phyloP scores from a whole-genome alignment of 1,140 invertebrate species.

The Philotrypesis tridentata region DNA sequence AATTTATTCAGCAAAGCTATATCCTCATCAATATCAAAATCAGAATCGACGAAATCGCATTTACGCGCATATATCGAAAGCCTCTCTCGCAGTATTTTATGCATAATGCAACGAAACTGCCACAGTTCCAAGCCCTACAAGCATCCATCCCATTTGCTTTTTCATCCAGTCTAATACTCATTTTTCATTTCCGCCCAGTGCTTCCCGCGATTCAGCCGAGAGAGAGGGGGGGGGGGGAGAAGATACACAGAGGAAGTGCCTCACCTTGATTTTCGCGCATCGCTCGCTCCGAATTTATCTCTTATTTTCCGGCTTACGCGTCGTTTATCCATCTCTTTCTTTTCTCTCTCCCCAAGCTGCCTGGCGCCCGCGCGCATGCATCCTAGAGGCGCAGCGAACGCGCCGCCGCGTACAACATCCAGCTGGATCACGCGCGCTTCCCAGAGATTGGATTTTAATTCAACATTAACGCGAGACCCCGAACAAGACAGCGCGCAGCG shows the following conservation, averaged over 20 bases:
- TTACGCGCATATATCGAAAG: neutral
- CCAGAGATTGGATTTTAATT: slow-evolving; percentile 55
- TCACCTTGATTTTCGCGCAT: slow-evolving; percentile 13
- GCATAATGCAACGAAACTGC: neutral
- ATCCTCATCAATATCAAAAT: neutral
- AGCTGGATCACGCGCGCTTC: slow-evolving; percentile 9
- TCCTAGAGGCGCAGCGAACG: neutral
- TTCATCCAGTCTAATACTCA: neutral
- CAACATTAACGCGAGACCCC: slow-evolving; percentile 48
- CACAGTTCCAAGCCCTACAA: neutral
- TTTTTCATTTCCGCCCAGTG: neutral
- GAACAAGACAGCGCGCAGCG: slow-evolving; percentile 24
- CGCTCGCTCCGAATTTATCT: slow-evolving; percentile 1
- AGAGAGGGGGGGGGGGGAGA: no score
- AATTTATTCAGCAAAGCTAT: no score
- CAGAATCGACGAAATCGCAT: neutral
- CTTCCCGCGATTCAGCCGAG: neutral
- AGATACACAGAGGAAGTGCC: no score
- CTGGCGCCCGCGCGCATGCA: neutral
- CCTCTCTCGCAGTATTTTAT: neutral
- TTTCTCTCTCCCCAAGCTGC: neutral
- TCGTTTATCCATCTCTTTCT: neutral
- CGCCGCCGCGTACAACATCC: neutral
- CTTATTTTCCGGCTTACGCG: slow-evolving; percentile 15
- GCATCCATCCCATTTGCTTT: neutral